Conservation (phyloP, 2,113 vertebrate species). For the Thermophis baileyi region DNA sequence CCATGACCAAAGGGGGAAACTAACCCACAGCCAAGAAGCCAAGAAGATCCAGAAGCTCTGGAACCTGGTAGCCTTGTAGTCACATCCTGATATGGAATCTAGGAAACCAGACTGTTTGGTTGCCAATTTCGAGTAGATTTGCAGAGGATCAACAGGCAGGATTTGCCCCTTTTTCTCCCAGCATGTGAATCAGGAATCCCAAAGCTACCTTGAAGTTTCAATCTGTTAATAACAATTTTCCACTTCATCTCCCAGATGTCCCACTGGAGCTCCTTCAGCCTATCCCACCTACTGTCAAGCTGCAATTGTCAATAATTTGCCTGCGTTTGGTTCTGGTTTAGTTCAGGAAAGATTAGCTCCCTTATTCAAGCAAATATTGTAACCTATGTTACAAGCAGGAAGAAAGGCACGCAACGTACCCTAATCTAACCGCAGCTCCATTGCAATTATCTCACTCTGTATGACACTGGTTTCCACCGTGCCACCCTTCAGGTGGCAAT, state of each 20-base stretch:
- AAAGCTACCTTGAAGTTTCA: neutral
- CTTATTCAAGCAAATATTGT: neutral
- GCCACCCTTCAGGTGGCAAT: neutral
- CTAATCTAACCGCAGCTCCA: neutral
- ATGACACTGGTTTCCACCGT: neutral
- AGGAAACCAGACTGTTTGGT: neutral
- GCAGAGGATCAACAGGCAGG: neutral
- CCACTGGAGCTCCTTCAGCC: neutral
- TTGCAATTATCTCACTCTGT: neutral
- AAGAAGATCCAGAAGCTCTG: neutral
- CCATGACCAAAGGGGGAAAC: neutral
- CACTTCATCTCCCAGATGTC: neutral
- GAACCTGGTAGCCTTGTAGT: neutral
- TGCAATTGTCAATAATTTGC: neutral
- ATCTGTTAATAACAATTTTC: neutral
- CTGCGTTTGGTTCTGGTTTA: neutral
- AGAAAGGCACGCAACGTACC: neutral
- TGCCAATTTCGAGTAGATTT: neutral
- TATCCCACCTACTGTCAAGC: neutral
- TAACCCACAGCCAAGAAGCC: neutral
- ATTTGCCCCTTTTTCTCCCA: neutral
- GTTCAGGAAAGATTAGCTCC: neutral
- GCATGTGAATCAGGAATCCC: neutral
- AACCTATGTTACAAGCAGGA: neutral
- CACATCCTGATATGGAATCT: neutral